These are phyloP conservation scores for Cynaeus angustus DNA, from an alignment of 2,888 invertebrate genomes.

Conservation along the genomic window DNA sequence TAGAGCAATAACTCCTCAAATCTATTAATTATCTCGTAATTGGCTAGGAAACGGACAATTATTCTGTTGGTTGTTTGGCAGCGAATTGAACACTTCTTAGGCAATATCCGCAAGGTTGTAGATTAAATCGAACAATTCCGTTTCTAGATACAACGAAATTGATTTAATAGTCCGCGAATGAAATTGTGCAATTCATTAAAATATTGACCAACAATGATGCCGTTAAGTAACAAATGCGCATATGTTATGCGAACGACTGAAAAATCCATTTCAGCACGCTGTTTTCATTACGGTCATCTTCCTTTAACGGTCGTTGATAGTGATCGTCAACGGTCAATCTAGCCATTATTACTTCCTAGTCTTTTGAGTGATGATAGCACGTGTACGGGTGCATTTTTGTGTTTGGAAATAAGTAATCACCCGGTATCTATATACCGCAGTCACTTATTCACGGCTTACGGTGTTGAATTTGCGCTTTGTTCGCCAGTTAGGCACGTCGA, in stretches of 20 bases:
- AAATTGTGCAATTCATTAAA: constrained; percentile 36
- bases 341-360: constrained; percentile 34
- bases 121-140: constrained; percentile 36
- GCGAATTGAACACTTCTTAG: constrained; percentile 22
- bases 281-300: constrained; percentile 41
- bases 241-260: constrained; percentile 29
- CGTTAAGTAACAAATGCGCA: constrained; percentile 34
- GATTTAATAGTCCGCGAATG: constrained; percentile 33
- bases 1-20: constrained; percentile 3
- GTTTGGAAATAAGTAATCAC: constrained; percentile 10
- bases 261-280: constrained; percentile 31
- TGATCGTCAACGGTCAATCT: constrained; percentile 37
- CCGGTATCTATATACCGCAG: constrained; percentile 1
- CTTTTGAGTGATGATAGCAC: constrained; percentile 35
- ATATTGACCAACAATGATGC: constrained; percentile 35
- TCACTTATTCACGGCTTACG: constrained; percentile 8
- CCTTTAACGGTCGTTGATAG: constrained; percentile 37
- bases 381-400: constrained; percentile 27
- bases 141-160: constrained; percentile 21
- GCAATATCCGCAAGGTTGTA: constrained; percentile 32
- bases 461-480: constrained; percentile 12
- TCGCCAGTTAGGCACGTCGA: neutral
- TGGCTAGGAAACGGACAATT: constrained; percentile 34
- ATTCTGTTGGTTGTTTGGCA: constrained; percentile 8
- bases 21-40: constrained; percentile 32